phyloP scores from a whole-genome alignment of 2,888 invertebrate genomes.

The Stenichneumon culpator region DNA sequence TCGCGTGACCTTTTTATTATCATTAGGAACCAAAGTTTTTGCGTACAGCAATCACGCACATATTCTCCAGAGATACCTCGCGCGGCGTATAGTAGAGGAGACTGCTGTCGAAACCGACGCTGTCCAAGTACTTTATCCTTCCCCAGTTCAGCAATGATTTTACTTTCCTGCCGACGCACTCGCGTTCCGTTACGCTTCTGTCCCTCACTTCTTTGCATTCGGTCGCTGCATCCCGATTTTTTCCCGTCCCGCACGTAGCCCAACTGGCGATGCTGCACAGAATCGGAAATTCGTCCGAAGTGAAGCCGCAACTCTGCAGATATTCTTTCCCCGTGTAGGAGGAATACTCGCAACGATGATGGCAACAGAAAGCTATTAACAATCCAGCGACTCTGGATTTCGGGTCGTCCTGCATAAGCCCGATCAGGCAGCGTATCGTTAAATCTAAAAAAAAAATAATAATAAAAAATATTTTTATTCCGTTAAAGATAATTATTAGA shows the following conservation, averaged over 20 bases:
- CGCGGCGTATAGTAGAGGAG: constrained; percentile 89
- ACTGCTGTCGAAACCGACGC: constrained; percentile 87
- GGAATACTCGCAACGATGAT: constrained; percentile 93
- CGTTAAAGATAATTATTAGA: neutral
- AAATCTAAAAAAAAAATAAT: constrained; percentile 87
- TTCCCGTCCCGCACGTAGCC: constrained; percentile 93
- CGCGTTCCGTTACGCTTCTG: constrained; percentile 84
- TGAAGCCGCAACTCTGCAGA: constrained; percentile 87
- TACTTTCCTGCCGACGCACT: constrained; percentile 90
- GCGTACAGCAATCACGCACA: constrained; percentile 89
- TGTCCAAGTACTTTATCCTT: constrained; percentile 88
- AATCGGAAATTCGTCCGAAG: constrained; percentile 89
- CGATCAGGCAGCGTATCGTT: constrained; percentile 89
- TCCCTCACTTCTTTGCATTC: constrained; percentile 49
- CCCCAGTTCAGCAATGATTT: constrained; percentile 93
- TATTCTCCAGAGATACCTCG: constrained; percentile 91
- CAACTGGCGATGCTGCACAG: constrained; percentile 94
- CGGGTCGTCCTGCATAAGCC: constrained; percentile 81
- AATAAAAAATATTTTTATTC: neutral
- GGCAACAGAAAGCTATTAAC: constrained; percentile 95
- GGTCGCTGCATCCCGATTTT: constrained; percentile 85
- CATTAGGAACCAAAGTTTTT: neutral
- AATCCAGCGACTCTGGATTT: constrained; percentile 86
- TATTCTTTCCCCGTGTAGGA: constrained; percentile 90
- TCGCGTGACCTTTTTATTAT: constrained; percentile 10